Conservation (phyloP, 2,888 invertebrate species). For the Cantharis nigra region DNA sequence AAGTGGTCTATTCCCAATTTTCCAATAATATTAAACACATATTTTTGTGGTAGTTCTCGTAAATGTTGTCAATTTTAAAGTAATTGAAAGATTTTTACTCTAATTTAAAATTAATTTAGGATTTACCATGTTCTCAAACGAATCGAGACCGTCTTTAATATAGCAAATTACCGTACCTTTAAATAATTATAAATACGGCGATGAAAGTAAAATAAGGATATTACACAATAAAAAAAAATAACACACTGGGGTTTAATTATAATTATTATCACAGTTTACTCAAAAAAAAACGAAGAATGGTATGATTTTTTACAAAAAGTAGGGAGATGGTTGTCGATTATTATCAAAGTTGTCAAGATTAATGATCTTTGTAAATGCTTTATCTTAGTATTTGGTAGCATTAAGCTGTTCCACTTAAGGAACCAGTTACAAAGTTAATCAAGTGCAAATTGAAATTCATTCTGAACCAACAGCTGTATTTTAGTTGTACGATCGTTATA, state of each 20-base stretch:
- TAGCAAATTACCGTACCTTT: not conserved
- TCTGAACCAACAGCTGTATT: not conserved
- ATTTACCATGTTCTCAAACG: no score
- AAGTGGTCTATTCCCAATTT: not conserved
- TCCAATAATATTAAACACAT: no score
- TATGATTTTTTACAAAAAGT: not conserved
- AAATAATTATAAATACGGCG: not conserved
- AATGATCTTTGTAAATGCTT: not conserved
- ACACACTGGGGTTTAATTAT: not conserved
- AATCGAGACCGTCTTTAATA: not conserved
- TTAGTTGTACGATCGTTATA: not conserved
- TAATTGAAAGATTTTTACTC: no score
- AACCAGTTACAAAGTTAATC: not conserved
- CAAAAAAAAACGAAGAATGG: not conserved
- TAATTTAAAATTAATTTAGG: no score
- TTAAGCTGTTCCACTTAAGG: not conserved
- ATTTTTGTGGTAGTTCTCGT: no score
- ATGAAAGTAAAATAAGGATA: not conserved
- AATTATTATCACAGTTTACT: not conserved
- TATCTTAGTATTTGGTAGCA: not conserved
- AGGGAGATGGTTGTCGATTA: not conserved
- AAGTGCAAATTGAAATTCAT: not conserved
- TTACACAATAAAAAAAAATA: not conserved
- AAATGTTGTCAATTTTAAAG: no score
- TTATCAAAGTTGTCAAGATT: not conserved